A percentile compares a stretch with the other conserved stretches of the same genome.
Conservation (phyloP, 2,888 invertebrate genomes). For the Campopleginae sp. region DNA sequence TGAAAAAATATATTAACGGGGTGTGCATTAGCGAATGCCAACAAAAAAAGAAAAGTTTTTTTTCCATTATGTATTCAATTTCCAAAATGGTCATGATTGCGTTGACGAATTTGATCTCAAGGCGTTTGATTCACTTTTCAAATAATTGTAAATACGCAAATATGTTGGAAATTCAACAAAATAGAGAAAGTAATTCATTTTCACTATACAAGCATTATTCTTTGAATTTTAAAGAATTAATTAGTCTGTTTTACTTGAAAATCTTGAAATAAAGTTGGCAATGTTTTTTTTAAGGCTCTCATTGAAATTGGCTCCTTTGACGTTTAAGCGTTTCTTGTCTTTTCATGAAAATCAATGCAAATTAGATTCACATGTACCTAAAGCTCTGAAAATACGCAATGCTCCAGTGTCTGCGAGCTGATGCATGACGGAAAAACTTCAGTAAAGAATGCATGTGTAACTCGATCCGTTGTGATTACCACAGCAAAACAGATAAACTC, state of each 20-base stretch:
- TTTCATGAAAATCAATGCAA: not conserved
- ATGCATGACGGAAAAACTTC: not conserved
- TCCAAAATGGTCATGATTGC: not conserved
- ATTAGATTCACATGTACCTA: not conserved
- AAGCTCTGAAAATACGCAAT: not conserved
- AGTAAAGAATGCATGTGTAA: not conserved
- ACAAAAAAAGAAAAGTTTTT: not conserved
- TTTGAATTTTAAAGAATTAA: too few species aligned
- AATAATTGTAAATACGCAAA: not conserved
- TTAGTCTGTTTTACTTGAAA: too few species aligned
- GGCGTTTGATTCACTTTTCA: not conserved
- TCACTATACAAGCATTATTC: too few species aligned
- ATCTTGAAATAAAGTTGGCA: not conserved
- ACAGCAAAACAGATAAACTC: not conserved
- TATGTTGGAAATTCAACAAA: not conserved
- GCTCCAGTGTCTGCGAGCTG: not conserved
- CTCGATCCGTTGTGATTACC: not conserved
- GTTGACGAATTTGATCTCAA: not conserved
- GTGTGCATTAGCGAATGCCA: too few species aligned
- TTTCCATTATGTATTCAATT: not conserved
- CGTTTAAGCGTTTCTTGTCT: not conserved
- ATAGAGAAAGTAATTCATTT: not conserved
- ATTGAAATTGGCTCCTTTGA: not conserved
- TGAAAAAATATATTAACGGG: too few species aligned
- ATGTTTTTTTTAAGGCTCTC: not conserved